These are phyloP conservation scores for Brotula barbata DNA, from an alignment of 2,797 vertebrate species.

Conservation along the genomic window DNA sequence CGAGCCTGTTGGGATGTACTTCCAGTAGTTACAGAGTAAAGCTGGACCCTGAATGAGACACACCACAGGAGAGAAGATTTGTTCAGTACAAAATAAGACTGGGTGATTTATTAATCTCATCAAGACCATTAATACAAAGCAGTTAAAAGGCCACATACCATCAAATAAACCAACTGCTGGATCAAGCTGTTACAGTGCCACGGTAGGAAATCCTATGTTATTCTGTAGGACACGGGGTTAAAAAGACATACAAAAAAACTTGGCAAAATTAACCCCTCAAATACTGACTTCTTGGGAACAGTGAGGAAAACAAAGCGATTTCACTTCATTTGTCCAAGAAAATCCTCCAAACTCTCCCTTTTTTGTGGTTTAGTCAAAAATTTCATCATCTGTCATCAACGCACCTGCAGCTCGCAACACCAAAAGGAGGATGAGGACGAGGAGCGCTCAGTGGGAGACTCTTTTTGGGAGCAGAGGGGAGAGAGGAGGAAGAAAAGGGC, in stretches of 20 bases:
- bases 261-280: conserved; percentile 49
- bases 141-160: conserved; percentile 94
- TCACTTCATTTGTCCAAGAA: conserved; percentile 33
- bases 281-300: conserved; percentile 57
- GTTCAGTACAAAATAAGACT: conserved; percentile 94
- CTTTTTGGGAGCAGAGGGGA: neutral
- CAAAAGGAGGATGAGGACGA: neutral
- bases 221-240: conserved; percentile 29
- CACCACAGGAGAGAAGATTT: conserved; percentile 38
- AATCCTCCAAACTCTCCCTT: conserved; percentile 22
- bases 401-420: conserved; percentile 11
- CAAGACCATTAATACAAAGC: conserved; percentile 98
- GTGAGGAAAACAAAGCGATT: conserved; percentile 44
- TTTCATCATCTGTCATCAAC: neutral
- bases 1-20: too few relatives aligned
- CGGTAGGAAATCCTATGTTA: conserved; percentile 65
- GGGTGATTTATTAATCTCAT: conserved; percentile 99
- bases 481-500: conserved; percentile 3
- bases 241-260: conserved; percentile 27
- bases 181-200: conserved; percentile 82
- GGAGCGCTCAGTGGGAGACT: neutral
- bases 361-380: conserved; percentile 6
- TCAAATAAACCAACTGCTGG: conserved; percentile 85
- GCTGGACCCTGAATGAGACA: neutral
- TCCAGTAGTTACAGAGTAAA: neutral